phyloP scores from a whole-genome alignment of 2,113 vertebrate species.

The Callocephalon fimbriatum region DNA sequence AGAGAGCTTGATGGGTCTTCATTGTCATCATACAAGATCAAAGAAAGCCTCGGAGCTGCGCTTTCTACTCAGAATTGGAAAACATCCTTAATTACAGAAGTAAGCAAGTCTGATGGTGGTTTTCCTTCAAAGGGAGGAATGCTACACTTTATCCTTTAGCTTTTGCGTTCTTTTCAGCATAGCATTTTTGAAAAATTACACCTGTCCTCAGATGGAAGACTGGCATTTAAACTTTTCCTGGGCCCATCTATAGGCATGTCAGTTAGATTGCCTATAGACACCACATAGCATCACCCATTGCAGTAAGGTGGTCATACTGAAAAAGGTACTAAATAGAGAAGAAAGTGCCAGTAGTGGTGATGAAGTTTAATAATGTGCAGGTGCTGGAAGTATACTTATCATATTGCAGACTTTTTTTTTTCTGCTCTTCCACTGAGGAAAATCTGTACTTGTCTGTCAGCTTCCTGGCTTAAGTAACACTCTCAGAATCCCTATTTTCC shows the following conservation, averaged over 20 bases:
- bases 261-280: background rate
- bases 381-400: background rate
- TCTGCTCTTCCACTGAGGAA: background rate
- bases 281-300: background rate
- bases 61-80: constrained; percentile 40
- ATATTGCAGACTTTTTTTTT: background rate
- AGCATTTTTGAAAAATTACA: constrained; percentile 4
- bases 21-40: constrained; percentile 42
- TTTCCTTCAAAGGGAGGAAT: constrained; percentile 26
- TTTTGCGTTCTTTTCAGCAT: background rate
- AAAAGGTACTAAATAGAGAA: background rate
- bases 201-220: background rate
- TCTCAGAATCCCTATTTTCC: background rate
- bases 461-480: background rate
- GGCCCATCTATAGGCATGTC: background rate
- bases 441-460: background rate
- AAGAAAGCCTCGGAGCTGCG: background rate
- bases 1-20: constrained; percentile 15
- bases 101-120: constrained; percentile 1
- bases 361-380: background rate
- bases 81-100: constrained; percentile 51
- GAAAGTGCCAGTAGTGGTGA: background rate
- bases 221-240: background rate
- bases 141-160: background rate
- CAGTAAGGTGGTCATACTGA: background rate